Evolutionary conservation across 1,140 invertebrate species (phyloP), one percentile per base, ranked within the genome.

Genomic region (Hycleus cichorii): DNA sequence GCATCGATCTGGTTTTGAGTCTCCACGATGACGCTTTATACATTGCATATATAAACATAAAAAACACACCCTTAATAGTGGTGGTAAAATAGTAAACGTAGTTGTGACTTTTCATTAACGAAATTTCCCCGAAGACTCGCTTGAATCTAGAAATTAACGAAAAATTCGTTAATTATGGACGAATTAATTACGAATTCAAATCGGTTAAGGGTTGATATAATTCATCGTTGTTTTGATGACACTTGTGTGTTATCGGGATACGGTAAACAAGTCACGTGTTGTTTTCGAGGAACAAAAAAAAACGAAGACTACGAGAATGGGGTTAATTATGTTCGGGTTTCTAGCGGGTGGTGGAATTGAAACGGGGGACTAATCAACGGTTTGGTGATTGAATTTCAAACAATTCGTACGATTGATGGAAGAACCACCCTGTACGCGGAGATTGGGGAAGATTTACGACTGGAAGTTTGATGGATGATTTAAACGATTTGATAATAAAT

Each of bases 1-100:
- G 52, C 43, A 55, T 55, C 52, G 52, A 55, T 55, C 52, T 47
- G 52, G 51, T 43, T 39, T n/a, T n/a, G 9, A 42, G 40, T 47
- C 44, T 47, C 24, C 52, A 42, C 40, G 40, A 9, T 55, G 45
- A 46, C 45, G 44, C 52, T 47, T 10, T 42, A n/a, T 42, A 42
- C 52, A 55, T n/a, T 44, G 47, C 52, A 53, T 42, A 42, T 44
- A 54, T 26, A 40, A 25, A 25, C 52, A n/a, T 9, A 4, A 3
- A 42, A 6, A 42, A 6, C 40, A 42, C 40, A 42, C 11, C 40
- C 9, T 2, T 42, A 5, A 4, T 11, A 8, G 3, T n/a, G 40
- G 5, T 10, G 40, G 10, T 39, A 39, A 10, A 39, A 39, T 10
- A 39, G 6, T 39, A 10, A 39, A 39, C 39, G 6, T 39, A 10